These are phyloP conservation scores for Chironomus striatipennis DNA, from an alignment of 1,140 invertebrate species.

Conservation along the genomic window DNA sequence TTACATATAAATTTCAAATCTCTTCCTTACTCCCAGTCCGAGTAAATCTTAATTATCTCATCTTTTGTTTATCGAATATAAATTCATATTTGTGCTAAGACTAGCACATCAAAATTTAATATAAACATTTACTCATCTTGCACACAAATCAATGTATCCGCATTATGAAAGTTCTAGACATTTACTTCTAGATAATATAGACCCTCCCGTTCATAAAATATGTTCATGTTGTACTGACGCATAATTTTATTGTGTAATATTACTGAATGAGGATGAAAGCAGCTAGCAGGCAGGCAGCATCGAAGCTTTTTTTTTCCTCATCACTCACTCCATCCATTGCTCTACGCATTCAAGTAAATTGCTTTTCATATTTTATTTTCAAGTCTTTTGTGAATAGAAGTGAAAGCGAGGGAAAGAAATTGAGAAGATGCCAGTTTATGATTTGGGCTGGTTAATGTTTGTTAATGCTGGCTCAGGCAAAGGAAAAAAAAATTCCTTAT, in stretches of 20 bases:
- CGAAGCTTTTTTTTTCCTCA: too few species aligned
- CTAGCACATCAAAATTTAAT: too few species aligned
- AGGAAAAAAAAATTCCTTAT: too few species aligned
- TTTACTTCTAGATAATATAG: not conserved
- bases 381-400: slow-evolving; percentile 10
- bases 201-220: too few species aligned
- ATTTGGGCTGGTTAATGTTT: slow-evolving; percentile 15
- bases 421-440: slow-evolving; percentile 3
- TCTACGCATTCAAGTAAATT: slow-evolving; percentile 18
- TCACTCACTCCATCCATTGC: not conserved
- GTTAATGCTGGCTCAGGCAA: slow-evolving; percentile 1
- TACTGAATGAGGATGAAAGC: not conserved
- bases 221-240: not conserved
- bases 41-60: too few species aligned
- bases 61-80: too few species aligned
- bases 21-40: too few species aligned
- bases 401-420: not conserved
- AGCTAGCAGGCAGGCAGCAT: not conserved
- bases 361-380: slow-evolving; percentile 20
- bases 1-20: too few species aligned
- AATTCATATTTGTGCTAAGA: too few species aligned
- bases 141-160: too few species aligned
- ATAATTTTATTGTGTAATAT: slow-evolving; percentile 10
- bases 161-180: not conserved
- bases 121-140: too few species aligned